Evolutionary conservation across 2,888 invertebrate species (phyloP), one percentile per base, ranked within the genome.

Genomic region (Andrena dorsata): DNA sequence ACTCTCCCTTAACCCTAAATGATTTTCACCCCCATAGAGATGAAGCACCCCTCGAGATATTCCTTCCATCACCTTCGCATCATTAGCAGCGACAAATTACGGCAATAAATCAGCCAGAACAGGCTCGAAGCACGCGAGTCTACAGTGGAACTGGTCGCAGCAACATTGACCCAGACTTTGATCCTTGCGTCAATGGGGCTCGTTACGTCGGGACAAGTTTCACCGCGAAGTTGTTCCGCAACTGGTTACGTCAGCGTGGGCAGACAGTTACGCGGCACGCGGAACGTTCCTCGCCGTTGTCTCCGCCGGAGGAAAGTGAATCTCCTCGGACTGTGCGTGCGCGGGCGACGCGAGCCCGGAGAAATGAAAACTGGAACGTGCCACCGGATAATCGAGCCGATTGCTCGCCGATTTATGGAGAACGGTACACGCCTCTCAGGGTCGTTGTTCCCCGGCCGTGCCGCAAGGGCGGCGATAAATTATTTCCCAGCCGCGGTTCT

Each of bases 101-200:
- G 65, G 41, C 61, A 56, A 80, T 80, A 79, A 80, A 79, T 80
- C 79, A 66, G 20, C n/a, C 30, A 32, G 58, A 70, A 70, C 65
- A 60, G 35, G 49, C 51, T 30, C 26, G 35, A 28, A 53, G 72
- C 78, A 64, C 64, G 75, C 58, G 68, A 66, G 41, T 26, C 56
- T 8, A 41, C 26, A 20, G 26, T 28, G 69, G 47, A 80, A 80
- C 76, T 76, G 70, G 76, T 79, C 70, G 58, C 69, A 13, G 68
- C 72, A 78, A 47, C 72, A 88, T 90, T 90, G 89, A 91, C 87
- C 88, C 81, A 86, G 89, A 85, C 84, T 86, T 85, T 83, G 84
- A 84, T 82, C 75, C 74, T 80, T 63, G 70, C 51, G 63, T 68
- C 65, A 78, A 76, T 71, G 68, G 7, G 32, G 56, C 81, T 82